Evolutionary conservation across 2,797 vertebrate species (phyloP), one percentile per base, ranked within the genome.

Genomic region (Psittacula echo): DNA sequence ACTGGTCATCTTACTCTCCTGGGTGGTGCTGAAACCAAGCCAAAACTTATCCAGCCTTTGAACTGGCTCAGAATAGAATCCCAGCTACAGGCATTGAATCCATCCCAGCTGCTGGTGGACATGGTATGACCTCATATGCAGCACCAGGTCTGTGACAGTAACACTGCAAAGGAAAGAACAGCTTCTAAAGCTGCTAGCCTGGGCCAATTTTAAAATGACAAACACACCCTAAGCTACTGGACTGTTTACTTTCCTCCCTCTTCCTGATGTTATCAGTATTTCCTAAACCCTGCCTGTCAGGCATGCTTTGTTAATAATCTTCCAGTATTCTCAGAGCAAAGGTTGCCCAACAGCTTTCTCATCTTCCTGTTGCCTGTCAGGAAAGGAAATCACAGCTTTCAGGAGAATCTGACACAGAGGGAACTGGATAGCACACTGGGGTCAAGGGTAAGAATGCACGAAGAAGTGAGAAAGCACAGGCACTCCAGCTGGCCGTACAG

Each of bases 341-440:
- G 98, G 98, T 98, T 97, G 97, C 93, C 90, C 87, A 96, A 94
- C 98, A 98, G 98, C 97, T 97, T 98, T 98, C 98, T 97, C 96
- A 93, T 97, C 95, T 98, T 98, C 98, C 98, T 98, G 98, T 94
- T 61, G 92, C 95, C 95, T 98, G 98, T 98, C 98, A 97, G 93
- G 94, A 97, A 92, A 98, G 98, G 98, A 98, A 98, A 97, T 98
- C 94, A 77, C 97, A 97, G 88, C 94, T 97, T 97, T 97, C 94
- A 91, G 94, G 93, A 95, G 93, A 95, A 92, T 77, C 91, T 96
- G 96, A 98, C 96, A 96, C 84, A 66, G 74, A 94, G 94, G 97
- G 97, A 97, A 97, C 97, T 97, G 97, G 95, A 97, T 97, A 97
- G 96, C 97, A 94, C 94, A 41, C 72, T 26, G 42, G 81, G 97